These are phyloP conservation scores for Onthophagus sagittarius DNA, from an alignment of 2,888 invertebrate species.

Conservation along the genomic window DNA sequence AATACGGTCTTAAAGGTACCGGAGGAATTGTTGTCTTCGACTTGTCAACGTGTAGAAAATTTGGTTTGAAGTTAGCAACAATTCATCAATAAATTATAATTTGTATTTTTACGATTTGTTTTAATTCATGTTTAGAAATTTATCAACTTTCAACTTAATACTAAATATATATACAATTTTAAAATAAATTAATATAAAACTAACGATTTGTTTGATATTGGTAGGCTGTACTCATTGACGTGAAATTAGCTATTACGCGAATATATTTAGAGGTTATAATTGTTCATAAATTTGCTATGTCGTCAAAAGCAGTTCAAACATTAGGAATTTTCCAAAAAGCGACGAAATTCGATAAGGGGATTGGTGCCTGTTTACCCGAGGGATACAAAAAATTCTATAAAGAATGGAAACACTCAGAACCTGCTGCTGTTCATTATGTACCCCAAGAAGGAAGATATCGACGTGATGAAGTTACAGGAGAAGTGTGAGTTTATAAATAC, in stretches of 20 bases:
- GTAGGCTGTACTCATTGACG: background rate
- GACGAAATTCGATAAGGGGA: conserved; percentile 58
- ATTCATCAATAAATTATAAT: background rate
- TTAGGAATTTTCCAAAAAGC: conserved; percentile 39
- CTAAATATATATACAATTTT: background rate
- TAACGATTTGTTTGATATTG: background rate
- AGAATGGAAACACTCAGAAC: conserved; percentile 72
- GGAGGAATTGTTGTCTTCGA: conserved; percentile 20
- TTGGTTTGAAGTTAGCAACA: background rate
- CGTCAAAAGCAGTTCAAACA: conserved; percentile 38
- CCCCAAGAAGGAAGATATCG: conserved; percentile 71
- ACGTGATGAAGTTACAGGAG: conserved; percentile 68
- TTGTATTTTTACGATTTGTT: too few relatives aligned
- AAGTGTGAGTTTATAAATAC: conserved; percentile 54
- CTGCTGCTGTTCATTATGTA: conserved; percentile 64
- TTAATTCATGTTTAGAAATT: too few relatives aligned
- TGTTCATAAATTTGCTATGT: background rate
- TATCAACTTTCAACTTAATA: background rate
- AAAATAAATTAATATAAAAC: background rate
- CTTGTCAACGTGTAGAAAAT: conserved; percentile 22
- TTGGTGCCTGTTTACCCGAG: conserved; percentile 67
- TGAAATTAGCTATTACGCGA: background rate
- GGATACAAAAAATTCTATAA: conserved; percentile 83
- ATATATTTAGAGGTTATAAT: background rate
- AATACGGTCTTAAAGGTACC: conserved; percentile 19